Evolutionary conservation across 2,113 vertebrate genomes (phyloP).

Genomic region (Axis porcinus): DNA sequence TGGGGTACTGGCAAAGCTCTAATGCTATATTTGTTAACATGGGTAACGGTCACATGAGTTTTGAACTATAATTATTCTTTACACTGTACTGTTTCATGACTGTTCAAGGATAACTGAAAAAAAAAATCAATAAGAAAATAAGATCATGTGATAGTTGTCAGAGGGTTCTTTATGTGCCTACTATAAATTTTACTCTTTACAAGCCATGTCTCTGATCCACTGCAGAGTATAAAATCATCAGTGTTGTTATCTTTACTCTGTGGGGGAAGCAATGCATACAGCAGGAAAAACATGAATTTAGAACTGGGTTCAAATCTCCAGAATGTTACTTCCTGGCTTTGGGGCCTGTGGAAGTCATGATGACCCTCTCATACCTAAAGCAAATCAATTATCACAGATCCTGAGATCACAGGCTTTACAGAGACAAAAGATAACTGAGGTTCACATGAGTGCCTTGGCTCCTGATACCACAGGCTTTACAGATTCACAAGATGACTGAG

Average conservation of each 20-base stretch:
- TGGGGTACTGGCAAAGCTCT: neutral
- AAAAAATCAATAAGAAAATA: constrained; percentile 38
- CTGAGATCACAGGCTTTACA: neutral
- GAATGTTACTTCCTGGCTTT: neutral
- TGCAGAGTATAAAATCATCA: constrained; percentile 10
- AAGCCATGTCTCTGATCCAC: neutral
- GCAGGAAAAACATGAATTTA: neutral
- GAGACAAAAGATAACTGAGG: neutral
- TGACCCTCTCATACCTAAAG: neutral
- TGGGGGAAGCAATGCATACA: neutral
- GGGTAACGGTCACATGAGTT: neutral
- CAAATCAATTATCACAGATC: neutral
- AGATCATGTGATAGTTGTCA: neutral
- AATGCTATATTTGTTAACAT: neutral
- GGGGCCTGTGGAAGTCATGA: neutral
- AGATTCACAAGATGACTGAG: neutral
- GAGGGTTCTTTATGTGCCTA: neutral
- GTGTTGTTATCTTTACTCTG: neutral
- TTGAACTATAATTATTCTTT: constrained; percentile 10
- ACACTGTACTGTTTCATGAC: neutral
- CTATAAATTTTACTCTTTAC: neutral
- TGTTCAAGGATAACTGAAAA: neutral
- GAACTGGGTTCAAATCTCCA: neutral
- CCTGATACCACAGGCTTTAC: neutral
- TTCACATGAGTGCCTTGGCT: neutral